phyloP scores from a whole-genome alignment of 2,797 vertebrate genomes.

The Eutrigla gurnardus region DNA sequence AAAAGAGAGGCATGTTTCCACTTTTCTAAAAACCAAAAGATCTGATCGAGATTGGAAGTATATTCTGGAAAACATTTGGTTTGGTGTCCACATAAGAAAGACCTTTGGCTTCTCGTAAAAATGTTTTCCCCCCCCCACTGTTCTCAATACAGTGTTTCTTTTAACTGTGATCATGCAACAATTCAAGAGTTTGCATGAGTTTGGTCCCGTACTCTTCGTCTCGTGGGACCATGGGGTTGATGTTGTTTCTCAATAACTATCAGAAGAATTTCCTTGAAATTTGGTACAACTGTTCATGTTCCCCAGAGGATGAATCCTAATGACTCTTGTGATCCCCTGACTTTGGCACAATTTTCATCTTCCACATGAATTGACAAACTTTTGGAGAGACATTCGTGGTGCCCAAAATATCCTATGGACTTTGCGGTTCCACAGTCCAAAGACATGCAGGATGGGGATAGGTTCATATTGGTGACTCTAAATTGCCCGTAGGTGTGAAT shows the following conservation, averaged over 20 bases:
- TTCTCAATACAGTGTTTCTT: neutral
- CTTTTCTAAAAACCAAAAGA: constrained; percentile 1
- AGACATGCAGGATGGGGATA: too few relatives aligned
- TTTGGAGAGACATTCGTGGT: too few relatives aligned
- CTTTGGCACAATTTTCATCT: neutral
- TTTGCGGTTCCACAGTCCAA: too few relatives aligned
- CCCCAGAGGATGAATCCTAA: neutral
- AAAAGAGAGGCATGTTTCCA: neutral
- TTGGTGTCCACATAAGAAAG: neutral
- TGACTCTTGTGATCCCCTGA: neutral
- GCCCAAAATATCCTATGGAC: too few relatives aligned
- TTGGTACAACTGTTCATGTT: neutral
- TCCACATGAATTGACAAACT: too few relatives aligned
- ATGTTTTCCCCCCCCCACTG: too few relatives aligned
- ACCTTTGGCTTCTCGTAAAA: neutral
- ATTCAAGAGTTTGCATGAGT: neutral
- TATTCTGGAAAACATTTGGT: neutral
- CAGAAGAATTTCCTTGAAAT: neutral
- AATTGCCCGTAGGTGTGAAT: too few relatives aligned
- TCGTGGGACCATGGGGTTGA: too few relatives aligned
- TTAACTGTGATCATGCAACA: neutral
- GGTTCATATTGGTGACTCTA: too few relatives aligned
- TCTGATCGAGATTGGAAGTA: neutral
- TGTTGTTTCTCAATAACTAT: neutral
- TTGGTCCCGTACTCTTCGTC: too few relatives aligned